phyloP scores from a whole-genome alignment of 1,140 invertebrate genomes.

The Tetraneura akinire region DNA sequence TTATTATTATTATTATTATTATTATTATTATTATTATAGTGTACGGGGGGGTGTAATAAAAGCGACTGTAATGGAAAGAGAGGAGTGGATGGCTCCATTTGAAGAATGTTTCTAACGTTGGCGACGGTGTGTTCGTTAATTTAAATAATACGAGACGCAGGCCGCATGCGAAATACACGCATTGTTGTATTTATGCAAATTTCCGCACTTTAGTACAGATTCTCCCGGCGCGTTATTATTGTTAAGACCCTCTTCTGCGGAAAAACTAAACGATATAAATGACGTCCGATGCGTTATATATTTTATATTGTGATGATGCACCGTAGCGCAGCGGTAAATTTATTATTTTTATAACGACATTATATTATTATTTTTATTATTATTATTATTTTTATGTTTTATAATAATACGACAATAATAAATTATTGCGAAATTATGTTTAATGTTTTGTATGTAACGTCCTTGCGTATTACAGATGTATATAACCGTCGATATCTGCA shows the following conservation, averaged over 20 bases:
- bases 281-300: constrained; percentile 31
- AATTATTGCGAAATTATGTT: too few relatives aligned
- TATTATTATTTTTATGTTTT: too few relatives aligned
- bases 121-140: constrained; percentile 42
- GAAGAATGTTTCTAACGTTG: constrained; percentile 40
- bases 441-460: too few relatives aligned
- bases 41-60: background rate
- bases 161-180: constrained; percentile 45
- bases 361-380: too few relatives aligned
- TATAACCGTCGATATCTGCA: too few relatives aligned
- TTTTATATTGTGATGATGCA: too few relatives aligned
- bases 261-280: constrained; percentile 49
- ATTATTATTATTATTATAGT: too few relatives aligned
- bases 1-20: too few relatives aligned
- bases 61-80: background rate
- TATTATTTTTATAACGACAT: constrained; percentile 35
- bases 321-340: background rate
- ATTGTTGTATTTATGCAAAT: constrained; percentile 51
- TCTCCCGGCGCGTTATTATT: constrained; percentile 37
- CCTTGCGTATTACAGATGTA: too few relatives aligned
- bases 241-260: constrained; percentile 39
- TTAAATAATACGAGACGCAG: constrained; percentile 49
- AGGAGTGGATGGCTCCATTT: background rate
- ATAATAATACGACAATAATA: too few relatives aligned
- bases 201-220: constrained; percentile 35